Evolutionary conservation across 2,113 vertebrate genomes (phyloP), one percentile per base, ranked within the genome.

Genomic region (Pogona vitticeps): DNA sequence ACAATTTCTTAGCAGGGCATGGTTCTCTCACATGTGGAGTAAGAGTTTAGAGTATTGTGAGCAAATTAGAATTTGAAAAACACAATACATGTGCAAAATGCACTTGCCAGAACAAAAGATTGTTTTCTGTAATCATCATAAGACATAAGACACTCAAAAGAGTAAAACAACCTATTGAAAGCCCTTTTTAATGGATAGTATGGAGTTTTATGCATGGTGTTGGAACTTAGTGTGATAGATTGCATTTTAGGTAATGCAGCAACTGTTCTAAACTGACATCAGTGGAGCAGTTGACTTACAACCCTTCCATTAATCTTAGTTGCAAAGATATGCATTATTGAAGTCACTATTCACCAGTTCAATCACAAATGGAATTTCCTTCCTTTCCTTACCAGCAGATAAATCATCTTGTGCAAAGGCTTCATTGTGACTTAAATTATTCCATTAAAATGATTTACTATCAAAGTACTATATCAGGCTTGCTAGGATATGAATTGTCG

Each of bases 361-460:
- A 84, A 9, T 68, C 85, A 78, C 52, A 91, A 92, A 86, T 85
- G 9, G 61, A 92, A 91, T 90, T 94, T 93, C 75, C 83, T 91
- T 81, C 90, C 73, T 90, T 85, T 59, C 52, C 1, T 81, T 91
- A 76, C 2, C 89, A 78, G 83, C 21, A 1, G 75, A 79, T 90
- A 86, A 91, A 87, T 91, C 0, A 84, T 59, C 52, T 1, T 71
- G 31, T 46, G 79, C 18, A 88, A 89, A 91, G n/a, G 80, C 26
- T 90, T 84, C 80, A 76, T 15, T 6, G 0, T 59, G 61, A 91
- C 78, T 87, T 88, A 86, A 89, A 77, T 88, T 87, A 76, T 82
- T 90, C 33, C 63, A 83, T 93, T 91, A 40, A 71, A 86, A 56
- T 83, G 0, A 71, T 91, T 89, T 86, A 85, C 31, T 76, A 13